These are phyloP conservation scores for Aleiodes sp. DNA, from an alignment of 1,140 invertebrate species.

Conservation along the genomic window DNA sequence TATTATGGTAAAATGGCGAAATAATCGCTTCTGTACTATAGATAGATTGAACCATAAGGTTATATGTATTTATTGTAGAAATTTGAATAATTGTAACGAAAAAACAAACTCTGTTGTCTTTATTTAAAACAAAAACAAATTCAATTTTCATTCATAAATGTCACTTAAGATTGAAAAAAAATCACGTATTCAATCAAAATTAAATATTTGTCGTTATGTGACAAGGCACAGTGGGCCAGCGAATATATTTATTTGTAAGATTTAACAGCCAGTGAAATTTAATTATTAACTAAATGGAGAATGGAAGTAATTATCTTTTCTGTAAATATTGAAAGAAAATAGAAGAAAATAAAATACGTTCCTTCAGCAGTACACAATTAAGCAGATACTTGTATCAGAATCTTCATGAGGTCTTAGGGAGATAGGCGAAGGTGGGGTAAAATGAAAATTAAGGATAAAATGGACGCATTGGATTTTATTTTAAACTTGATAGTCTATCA, in stretches of 20 bases:
- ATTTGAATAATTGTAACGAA: background rate
- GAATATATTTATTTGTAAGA: constrained; percentile 26
- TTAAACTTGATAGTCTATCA: too few species aligned
- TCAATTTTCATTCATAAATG: background rate
- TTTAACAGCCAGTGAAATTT: constrained; percentile 27
- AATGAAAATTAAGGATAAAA: too few species aligned
- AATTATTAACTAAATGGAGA: background rate
- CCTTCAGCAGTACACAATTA: constrained; percentile 33
- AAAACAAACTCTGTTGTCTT: background rate
- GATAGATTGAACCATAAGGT: constrained; percentile 18
- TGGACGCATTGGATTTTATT: too few species aligned
- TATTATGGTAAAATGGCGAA: constrained; percentile 9
- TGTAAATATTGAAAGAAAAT: constrained; percentile 8
- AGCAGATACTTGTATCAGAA: constrained; percentile 39
- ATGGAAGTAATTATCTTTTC: constrained; percentile 13
- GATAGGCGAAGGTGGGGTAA: too few species aligned
- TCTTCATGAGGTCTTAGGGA: constrained; percentile 43
- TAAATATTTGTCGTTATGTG: background rate
- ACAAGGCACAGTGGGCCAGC: background rate
- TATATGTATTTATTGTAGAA: constrained; percentile 24
- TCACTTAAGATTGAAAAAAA: too few species aligned
- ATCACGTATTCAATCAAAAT: background rate
- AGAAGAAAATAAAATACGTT: constrained; percentile 38
- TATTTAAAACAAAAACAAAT: background rate
- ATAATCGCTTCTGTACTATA: constrained; percentile 20